phyloP scores from a whole-genome alignment of 2,113 vertebrate genomes.

The Dipodomys merriami region DNA sequence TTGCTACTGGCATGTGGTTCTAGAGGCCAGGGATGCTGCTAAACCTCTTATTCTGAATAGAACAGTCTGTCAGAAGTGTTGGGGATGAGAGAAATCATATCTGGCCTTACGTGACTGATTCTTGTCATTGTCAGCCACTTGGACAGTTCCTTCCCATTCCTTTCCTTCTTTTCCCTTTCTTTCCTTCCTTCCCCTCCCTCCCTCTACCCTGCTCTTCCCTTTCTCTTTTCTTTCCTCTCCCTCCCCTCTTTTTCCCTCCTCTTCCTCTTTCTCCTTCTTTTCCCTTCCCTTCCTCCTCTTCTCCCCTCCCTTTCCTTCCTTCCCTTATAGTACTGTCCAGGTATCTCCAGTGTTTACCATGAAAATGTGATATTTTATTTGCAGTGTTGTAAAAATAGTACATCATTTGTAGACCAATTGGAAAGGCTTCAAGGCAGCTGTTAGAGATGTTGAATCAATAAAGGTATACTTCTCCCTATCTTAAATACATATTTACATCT shows the following conservation, averaged over 20 bases:
- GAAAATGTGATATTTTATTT: slow-evolving; percentile 50
- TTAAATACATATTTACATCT: not conserved
- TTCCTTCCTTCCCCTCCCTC: not conserved
- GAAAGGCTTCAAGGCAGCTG: slow-evolving; percentile 34
- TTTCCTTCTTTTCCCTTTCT: too few species aligned
- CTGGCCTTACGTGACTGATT: not conserved
- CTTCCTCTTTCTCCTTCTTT: too few species aligned
- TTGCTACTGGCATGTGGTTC: not conserved
- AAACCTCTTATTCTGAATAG: rapidly evolving
- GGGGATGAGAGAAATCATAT: not conserved
- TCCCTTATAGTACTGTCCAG: not conserved
- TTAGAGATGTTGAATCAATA: slow-evolving; percentile 50
- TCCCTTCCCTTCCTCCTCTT: not conserved
- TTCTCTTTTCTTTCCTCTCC: not conserved
- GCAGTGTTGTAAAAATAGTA: slow-evolving; percentile 23
- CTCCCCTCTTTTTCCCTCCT: not conserved
- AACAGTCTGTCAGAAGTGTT: not conserved
- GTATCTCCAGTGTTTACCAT: slow-evolving; percentile 9
- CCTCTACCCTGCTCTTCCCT: not conserved
- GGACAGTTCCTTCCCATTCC: not conserved
- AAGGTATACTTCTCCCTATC: not conserved
- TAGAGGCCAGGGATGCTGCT: not conserved
- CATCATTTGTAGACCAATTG: slow-evolving; percentile 55
- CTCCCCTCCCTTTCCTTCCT: not conserved
- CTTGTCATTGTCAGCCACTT: not conserved